Evolutionary conservation across 37 sponge, comb jelly and placozoan species (phyloP).

Genomic region (Oscarella lobularis): DNA sequence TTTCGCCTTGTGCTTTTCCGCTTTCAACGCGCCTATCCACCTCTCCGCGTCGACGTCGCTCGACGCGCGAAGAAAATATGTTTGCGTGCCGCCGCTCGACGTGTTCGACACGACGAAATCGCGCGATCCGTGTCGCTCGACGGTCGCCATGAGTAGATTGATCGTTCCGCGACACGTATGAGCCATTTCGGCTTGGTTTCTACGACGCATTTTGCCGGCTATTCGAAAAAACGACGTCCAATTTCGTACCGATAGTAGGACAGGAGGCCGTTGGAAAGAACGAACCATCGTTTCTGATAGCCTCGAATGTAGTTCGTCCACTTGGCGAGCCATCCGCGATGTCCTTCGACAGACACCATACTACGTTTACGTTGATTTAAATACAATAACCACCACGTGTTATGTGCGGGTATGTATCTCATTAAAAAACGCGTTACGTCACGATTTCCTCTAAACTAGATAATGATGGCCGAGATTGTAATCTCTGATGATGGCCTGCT

Average conservation of each 20-base stretch:
- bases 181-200: constrained; percentile 27
- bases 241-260: too few relatives aligned
- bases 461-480: too few relatives aligned
- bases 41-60: constrained; percentile 25
- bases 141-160: constrained; percentile 15
- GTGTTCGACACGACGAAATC: constrained; percentile 26
- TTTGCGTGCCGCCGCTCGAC: neutral
- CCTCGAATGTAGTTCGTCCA: constrained; percentile 99
- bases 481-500: too few relatives aligned
- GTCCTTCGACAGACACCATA: neutral
- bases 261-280: constrained; percentile 75
- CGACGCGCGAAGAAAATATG: constrained; percentile 14
- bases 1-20: too few relatives aligned
- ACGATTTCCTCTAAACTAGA: too few relatives aligned
- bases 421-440: too few relatives aligned
- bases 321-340: constrained; percentile 81
- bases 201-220: too few relatives aligned
- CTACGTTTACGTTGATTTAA: too few relatives aligned
- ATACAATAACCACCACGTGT: too few relatives aligned
- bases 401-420: too few relatives aligned
- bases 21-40: constrained; percentile 19
- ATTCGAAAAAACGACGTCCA: too few relatives aligned
- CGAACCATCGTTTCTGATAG: constrained; percentile 96
- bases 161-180: constrained; percentile 31
- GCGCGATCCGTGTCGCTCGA: constrained; percentile 15